Evolutionary conservation across 2,113 vertebrate genomes (phyloP).

Genomic region (Crotalus tigris): DNA sequence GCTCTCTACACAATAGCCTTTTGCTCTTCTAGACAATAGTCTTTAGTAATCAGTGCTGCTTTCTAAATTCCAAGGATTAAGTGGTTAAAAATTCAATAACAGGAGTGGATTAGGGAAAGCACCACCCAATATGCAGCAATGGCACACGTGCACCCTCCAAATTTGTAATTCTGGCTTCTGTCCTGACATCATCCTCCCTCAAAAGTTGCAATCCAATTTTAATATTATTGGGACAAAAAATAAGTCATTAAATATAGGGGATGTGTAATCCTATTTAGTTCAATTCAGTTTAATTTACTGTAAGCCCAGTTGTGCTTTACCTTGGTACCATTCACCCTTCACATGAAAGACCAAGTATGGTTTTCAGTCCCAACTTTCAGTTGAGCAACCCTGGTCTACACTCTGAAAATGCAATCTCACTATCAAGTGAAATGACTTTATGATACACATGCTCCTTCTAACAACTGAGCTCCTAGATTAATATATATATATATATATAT

Average conservation of each 20-base stretch:
- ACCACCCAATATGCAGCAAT: neutral
- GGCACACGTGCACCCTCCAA: neutral
- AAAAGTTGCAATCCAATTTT: neutral
- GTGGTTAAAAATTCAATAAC: neutral
- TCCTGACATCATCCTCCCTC: neutral
- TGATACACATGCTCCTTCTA: neutral
- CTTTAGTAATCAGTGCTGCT: neutral
- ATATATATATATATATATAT: neutral
- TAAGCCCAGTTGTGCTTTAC: neutral
- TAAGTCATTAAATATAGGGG: neutral
- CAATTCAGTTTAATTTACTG: neutral
- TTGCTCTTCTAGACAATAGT: neutral
- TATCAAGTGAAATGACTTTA: neutral
- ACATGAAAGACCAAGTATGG: neutral
- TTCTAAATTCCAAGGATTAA: neutral
- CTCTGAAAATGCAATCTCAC: neutral
- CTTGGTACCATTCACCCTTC: neutral
- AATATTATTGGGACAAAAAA: neutral
- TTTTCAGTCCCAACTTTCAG: neutral
- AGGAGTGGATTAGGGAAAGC: neutral
- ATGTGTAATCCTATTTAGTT: neutral
- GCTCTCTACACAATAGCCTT: neutral
- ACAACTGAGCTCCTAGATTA: neutral
- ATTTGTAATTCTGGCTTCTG: neutral
- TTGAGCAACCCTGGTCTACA: neutral